phyloP scores from a whole-genome alignment of 2,888 invertebrate genomes.

The Sarcophaga variegata region DNA sequence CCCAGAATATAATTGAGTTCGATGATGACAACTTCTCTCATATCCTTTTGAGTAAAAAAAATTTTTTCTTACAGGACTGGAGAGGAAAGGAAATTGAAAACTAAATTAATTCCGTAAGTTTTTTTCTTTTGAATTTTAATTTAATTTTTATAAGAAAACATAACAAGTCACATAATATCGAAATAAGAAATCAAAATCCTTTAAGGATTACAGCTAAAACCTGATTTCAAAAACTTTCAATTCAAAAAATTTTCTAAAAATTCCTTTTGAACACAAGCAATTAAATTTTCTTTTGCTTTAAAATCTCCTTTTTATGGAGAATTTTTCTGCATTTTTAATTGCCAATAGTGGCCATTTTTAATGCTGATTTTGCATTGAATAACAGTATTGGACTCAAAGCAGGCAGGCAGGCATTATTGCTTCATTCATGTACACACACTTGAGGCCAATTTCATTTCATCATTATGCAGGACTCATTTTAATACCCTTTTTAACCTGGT shows the following conservation, averaged over 20 bases:
- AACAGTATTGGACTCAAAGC: not conserved
- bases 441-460: constrained; percentile 7
- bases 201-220: too few relatives aligned
- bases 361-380: not conserved
- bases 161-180: too few relatives aligned
- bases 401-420: not conserved
- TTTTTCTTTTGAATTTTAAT: too few relatives aligned
- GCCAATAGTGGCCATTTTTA: not conserved
- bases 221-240: not conserved
- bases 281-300: not conserved
- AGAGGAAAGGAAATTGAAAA: constrained; percentile 12
- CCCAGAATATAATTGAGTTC: constrained; percentile 25
- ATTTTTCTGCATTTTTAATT: not conserved
- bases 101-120: too few relatives aligned
- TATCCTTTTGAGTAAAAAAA: not conserved
- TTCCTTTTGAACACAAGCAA: not conserved
- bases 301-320: too few relatives aligned
- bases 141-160: too few relatives aligned
- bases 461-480: not conserved
- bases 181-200: too few relatives aligned
- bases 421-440: not conserved
- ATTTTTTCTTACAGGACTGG: too few relatives aligned
- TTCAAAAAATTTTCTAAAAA: not conserved
- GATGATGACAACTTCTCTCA: constrained; percentile 6
- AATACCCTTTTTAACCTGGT: constrained; percentile 11